Conservation (phyloP, 2,888 invertebrate species). For the Drosophila mettleri region DNA sequence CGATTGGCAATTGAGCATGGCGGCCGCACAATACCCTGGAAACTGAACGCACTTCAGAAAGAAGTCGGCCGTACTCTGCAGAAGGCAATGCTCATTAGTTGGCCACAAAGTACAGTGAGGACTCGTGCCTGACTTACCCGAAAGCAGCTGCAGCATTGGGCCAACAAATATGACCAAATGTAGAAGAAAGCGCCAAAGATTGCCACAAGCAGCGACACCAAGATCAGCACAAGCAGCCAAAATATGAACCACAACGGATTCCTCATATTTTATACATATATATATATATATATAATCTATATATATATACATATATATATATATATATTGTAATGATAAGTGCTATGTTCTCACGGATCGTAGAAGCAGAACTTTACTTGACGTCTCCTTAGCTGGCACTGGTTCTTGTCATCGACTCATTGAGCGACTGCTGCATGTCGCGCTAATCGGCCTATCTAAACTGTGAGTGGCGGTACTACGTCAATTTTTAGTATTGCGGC, state of each 20-base stretch:
- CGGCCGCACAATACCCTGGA: slow-evolving; percentile 47
- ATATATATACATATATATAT: slow-evolving; percentile 1
- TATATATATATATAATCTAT: neutral
- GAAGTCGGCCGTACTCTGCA: slow-evolving; percentile 37
- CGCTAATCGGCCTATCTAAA: slow-evolving; percentile 16
- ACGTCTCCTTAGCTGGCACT: slow-evolving; percentile 13
- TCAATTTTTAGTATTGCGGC: slow-evolving; percentile 8
- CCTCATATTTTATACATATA: slow-evolving; percentile 16
- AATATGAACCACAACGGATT: slow-evolving; percentile 50
- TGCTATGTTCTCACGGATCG: neutral
- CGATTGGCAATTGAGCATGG: slow-evolving; percentile 49
- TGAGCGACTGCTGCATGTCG: slow-evolving; percentile 6
- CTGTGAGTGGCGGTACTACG: slow-evolving; percentile 15
- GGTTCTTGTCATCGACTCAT: slow-evolving; percentile 4
- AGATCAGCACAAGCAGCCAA: slow-evolving; percentile 39
- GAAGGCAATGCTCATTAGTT: too few species aligned
- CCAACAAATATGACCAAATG: slow-evolving; percentile 34
- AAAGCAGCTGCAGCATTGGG: slow-evolving; percentile 46
- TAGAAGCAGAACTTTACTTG: slow-evolving; percentile 24
- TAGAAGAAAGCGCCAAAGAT: slow-evolving; percentile 38
- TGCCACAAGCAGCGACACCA: slow-evolving; percentile 35
- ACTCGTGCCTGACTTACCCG: slow-evolving; percentile 22
- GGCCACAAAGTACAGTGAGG: neutral
- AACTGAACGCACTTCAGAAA: slow-evolving; percentile 45
- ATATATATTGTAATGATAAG: too few species aligned